Conservation (phyloP, 1,140 invertebrate genomes). For the Trinorchestia longiramus region DNA sequence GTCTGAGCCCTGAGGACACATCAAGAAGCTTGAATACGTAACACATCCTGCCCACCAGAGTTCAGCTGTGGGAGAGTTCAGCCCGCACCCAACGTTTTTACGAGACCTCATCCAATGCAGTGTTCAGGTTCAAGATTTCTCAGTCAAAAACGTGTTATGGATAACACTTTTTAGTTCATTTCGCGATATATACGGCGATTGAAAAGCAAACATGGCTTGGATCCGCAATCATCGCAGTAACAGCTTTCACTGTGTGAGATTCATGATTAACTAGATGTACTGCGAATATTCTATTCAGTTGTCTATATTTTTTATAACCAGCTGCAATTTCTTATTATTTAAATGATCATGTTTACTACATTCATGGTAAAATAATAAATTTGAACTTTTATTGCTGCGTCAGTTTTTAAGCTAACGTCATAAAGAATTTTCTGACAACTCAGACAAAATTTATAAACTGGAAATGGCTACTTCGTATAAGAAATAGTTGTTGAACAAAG, state of each 20-base stretch:
- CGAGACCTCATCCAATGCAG: not conserved
- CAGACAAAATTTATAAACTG: not conserved
- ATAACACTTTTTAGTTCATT: not conserved
- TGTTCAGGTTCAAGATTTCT: not conserved
- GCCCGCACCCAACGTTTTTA: not conserved
- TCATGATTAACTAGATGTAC: not conserved
- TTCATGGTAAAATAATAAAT: not conserved
- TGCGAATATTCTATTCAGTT: not conserved
- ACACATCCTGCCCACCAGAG: not conserved
- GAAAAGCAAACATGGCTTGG: not conserved
- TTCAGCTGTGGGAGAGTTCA: too few species aligned
- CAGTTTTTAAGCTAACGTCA: not conserved
- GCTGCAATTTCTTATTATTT: not conserved
- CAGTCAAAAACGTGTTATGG: not conserved
- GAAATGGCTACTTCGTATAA: not conserved
- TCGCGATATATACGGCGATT: not conserved
- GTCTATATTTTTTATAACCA: not conserved
- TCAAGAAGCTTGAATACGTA: constrained; percentile 1
- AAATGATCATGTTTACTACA: not conserved
- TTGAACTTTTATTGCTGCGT: not conserved
- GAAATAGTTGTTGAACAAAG: not conserved
- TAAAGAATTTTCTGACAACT: not conserved
- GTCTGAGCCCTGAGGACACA: not conserved
- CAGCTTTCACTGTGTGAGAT: not conserved
- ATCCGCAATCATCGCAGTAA: not conserved